A percentile compares a stretch with the other conserved stretches of the same genome.
These are phyloP conservation scores for Cistogaster globosa DNA, from an alignment of 2,888 invertebrate genomes.

Conservation along the genomic window DNA sequence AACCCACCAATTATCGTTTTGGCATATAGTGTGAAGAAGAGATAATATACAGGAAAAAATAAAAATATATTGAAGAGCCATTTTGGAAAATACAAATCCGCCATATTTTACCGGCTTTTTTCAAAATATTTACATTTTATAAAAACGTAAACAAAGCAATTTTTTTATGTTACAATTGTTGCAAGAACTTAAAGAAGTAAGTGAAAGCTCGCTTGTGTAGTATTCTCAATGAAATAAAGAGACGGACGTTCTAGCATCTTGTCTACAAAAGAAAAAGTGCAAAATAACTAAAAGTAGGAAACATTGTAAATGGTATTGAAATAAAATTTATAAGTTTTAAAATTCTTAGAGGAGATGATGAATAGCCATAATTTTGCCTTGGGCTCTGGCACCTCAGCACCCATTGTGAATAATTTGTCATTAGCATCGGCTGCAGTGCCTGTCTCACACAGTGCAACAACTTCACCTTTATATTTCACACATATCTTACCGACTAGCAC, in stretches of 20 bases:
- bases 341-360: conserved; percentile 46
- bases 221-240: conserved; percentile 37
- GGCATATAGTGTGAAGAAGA: conserved; percentile 58
- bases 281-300: conserved; percentile 11
- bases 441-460: conserved; percentile 72
- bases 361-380: conserved; percentile 75
- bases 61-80: conserved; percentile 74
- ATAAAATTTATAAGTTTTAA: neutral
- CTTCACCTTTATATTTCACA: conserved; percentile 78
- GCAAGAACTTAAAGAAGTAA: conserved; percentile 34
- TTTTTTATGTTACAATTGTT: conserved; percentile 38
- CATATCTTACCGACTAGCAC: conserved; percentile 75
- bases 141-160: conserved; percentile 72
- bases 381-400: conserved; percentile 71
- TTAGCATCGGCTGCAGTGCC: conserved; percentile 79
- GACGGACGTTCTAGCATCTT: conserved; percentile 53
- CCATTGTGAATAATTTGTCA: conserved; percentile 79
- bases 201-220: conserved; percentile 54
- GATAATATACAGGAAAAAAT: conserved; percentile 70
- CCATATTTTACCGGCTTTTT: conserved; percentile 82
- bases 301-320: conserved; percentile 12
- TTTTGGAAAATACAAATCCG: conserved; percentile 81
- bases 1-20: conserved; percentile 49
- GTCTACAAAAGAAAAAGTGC: conserved; percentile 57
- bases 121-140: conserved; percentile 80